These are phyloP conservation scores for Hyalella azteca DNA, from an alignment of 2,888 invertebrate genomes.

Conservation along the genomic window DNA sequence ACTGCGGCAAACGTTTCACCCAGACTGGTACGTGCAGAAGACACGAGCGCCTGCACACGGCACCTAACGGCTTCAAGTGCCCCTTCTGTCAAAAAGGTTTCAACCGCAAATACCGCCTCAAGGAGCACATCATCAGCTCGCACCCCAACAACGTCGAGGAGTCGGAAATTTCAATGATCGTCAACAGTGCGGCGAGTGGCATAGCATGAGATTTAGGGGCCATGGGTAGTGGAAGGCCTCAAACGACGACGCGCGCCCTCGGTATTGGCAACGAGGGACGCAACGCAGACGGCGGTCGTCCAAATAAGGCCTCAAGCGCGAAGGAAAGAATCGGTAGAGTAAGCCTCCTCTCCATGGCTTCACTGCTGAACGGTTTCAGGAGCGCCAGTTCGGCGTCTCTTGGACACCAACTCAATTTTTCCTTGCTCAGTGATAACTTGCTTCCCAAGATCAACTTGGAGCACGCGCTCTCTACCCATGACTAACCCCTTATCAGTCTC, in stretches of 20 bases:
- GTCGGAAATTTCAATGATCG: slow-evolving; percentile 53
- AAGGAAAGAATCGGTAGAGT: slow-evolving; percentile 25
- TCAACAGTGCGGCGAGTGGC: slow-evolving; percentile 50
- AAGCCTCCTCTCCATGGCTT: slow-evolving; percentile 30
- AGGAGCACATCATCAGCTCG: slow-evolving; percentile 56
- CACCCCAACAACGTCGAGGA: slow-evolving; percentile 54
- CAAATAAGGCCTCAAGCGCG: background rate
- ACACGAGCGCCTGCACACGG: slow-evolving; percentile 58
- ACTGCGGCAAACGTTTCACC: slow-evolving; percentile 58
- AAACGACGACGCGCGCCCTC: background rate
- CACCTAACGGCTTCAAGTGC: slow-evolving; percentile 58
- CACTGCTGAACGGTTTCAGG: slow-evolving; percentile 23
- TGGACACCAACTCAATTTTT: slow-evolving; percentile 29
- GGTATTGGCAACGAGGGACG: background rate
- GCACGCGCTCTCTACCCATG: slow-evolving; percentile 28
- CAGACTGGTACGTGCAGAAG: slow-evolving; percentile 58
- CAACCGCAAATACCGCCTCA: slow-evolving; percentile 58
- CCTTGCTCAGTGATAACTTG: slow-evolving; percentile 33
- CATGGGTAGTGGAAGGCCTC: slow-evolving; percentile 18
- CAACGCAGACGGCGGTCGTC: background rate
- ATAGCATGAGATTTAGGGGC: slow-evolving; percentile 32
- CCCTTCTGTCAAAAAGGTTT: slow-evolving; percentile 58
- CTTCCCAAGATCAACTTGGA: slow-evolving; percentile 22
- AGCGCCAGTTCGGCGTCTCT: background rate
- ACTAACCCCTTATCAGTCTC: background rate